A percentile compares a stretch with the other conserved stretches of the same genome.
Evolutionary conservation across 1,140 invertebrate species (phyloP).

Genomic region (Bathynomus jamesi): DNA sequence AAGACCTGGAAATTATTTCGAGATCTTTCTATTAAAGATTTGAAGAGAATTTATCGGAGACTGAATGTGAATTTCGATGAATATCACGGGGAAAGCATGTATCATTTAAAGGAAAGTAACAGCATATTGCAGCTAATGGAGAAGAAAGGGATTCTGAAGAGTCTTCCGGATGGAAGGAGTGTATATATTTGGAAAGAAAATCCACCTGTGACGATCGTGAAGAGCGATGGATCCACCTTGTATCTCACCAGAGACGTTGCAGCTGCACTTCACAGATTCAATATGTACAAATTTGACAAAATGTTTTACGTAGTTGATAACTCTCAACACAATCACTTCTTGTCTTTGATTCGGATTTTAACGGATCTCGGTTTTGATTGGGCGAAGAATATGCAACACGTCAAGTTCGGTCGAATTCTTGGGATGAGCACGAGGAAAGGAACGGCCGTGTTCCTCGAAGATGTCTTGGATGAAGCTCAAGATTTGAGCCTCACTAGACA

Average conservation of each 20-base stretch:
- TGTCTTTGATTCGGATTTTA: conserved; percentile 57
- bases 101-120: conserved; percentile 50
- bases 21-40: conserved; percentile 64
- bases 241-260: conserved; percentile 88
- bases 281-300: conserved; percentile 55
- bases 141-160: conserved; percentile 50
- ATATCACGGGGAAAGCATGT: conserved; percentile 85
- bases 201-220: conserved; percentile 17
- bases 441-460: conserved; percentile 71
- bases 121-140: conserved; percentile 46
- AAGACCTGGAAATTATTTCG: conserved; percentile 65
- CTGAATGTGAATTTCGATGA: conserved; percentile 67
- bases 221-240: conserved; percentile 73
- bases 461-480: conserved; percentile 79
- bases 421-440: conserved; percentile 92
- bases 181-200: conserved; percentile 48
- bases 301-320: conserved; percentile 86
- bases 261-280: conserved; percentile 69
- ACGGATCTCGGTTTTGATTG: conserved; percentile 50
- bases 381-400: conserved; percentile 56
- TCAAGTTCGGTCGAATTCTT: conserved; percentile 81
- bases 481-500: conserved; percentile 64
- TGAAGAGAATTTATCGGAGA: conserved; percentile 58
- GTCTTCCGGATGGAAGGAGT: conserved; percentile 42
- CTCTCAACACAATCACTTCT: conserved; percentile 74